Base-by-base conservation (phyloP, 2,888 invertebrate genomes). In the Bimastos eiseni region DNA sequence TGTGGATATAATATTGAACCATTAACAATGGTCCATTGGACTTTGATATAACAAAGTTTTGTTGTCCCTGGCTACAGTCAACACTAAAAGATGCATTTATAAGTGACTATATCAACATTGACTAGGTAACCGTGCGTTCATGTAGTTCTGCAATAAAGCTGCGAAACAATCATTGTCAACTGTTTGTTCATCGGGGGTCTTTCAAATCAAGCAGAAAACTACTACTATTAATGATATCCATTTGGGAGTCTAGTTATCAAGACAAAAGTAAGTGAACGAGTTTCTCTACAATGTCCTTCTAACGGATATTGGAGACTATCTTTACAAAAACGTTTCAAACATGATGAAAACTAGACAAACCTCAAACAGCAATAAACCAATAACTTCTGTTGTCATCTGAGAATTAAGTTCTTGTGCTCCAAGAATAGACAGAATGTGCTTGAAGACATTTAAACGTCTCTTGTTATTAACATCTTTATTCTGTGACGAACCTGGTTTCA, bases 321-420 rank as follows among this genome's bases (percentile, higher is more conserved):
- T 70, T 70, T n/a, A n/a, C 8, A 30, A 49, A 49, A 49, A 49
- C 49, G 6, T 24, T 49, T 24, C 49, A 49, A 21, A 70, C 8
- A 17, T 70, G 2, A 70, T n/a, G 70, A 11, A 70, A n/a, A n/a
- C n/a, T n/a, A n/a, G n/a, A 70, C 70, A 30, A 86, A 94, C 94
- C 94, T 94, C 93, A 36, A 94, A 91, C 92, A 94, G 93, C 15
- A 94, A 92, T 17, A 94, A 90, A 19, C 94, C 94, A 38, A 94
- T 93, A 21, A 94, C 92, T 44, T 94, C 93, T 17, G 94, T 92
- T 2, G 94, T 93, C 89, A 93, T 92, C 90, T 94, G 94, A 44
- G 93, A 93, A 88, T 93, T 93, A 90, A 94, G 92, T 83, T 94
- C 94, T 91, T 93, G 93, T 90, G 93, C 93, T 91, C 94, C 94